phyloP scores from a whole-genome alignment of 2,113 vertebrate genomes.

The Myotis lucifugus region DNA sequence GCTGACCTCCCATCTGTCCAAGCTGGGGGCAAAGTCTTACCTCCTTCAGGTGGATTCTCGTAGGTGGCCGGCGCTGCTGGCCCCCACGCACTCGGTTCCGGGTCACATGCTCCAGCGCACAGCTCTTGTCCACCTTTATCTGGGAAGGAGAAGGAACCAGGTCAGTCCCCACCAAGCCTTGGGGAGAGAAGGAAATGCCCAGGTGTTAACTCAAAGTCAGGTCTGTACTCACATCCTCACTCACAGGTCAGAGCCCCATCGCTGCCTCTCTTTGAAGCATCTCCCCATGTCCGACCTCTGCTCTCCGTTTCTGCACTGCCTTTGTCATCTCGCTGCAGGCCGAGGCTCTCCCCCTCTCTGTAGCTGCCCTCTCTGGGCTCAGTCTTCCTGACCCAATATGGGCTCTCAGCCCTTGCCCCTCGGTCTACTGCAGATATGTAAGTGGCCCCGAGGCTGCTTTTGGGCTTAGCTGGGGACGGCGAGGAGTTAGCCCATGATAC shows the following conservation, averaged over 20 bases:
- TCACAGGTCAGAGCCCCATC: neutral
- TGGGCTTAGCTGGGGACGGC: neutral
- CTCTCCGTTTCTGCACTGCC: neutral
- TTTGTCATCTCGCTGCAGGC: neutral
- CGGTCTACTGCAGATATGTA: neutral
- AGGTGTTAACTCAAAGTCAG: neutral
- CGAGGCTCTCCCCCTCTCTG: neutral
- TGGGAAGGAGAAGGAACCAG: constrained; percentile 71
- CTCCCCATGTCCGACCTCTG: neutral
- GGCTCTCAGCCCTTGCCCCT: neutral
- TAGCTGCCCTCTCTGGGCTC: neutral
- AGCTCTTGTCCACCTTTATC: constrained; percentile 92
- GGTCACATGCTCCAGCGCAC: constrained; percentile 94
- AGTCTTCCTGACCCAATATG: neutral
- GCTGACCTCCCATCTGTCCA: neutral
- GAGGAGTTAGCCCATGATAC: neutral
- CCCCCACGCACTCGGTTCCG: constrained; percentile 90
- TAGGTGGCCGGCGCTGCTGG: constrained; percentile 91
- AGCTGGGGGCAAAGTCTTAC: constrained; percentile 78
- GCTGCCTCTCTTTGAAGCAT: neutral
- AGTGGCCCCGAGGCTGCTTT: neutral
- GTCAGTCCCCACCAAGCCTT: neutral
- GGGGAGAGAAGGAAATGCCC: neutral
- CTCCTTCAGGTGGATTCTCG: constrained; percentile 95
- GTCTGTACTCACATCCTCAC: neutral